Evolutionary conservation across 2,888 invertebrate genomes (phyloP).

Genomic region (Cerastoderma edule): DNA sequence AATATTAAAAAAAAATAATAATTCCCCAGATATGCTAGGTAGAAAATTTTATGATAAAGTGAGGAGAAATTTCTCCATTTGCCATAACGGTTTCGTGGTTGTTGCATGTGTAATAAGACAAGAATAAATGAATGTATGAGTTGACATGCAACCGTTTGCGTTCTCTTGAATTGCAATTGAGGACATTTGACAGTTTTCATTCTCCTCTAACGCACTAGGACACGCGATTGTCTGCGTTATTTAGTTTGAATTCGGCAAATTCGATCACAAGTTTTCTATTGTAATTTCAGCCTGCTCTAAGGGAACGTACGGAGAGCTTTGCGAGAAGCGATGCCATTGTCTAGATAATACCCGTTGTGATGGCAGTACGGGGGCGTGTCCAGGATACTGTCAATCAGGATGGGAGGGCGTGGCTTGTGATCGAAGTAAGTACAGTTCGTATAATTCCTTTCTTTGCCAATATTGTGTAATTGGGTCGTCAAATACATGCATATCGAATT

Average conservation of each 20-base stretch:
- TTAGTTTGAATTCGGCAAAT: background rate
- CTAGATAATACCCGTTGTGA: conserved; percentile 46
- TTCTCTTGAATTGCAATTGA: too few relatives aligned
- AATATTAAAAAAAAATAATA: too few relatives aligned
- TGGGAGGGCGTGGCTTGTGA: conserved; percentile 61
- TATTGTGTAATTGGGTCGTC: background rate
- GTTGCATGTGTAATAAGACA: too few relatives aligned
- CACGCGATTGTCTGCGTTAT: too few relatives aligned
- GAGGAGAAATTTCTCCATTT: too few relatives aligned
- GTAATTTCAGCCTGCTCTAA: conserved; percentile 61
- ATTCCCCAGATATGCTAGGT: too few relatives aligned
- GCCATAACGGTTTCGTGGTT: too few relatives aligned
- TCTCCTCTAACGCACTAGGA: too few relatives aligned
- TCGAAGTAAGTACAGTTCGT: conserved; percentile 31
- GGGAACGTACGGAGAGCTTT: conserved; percentile 63
- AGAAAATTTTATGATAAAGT: too few relatives aligned
- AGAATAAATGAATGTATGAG: too few relatives aligned
- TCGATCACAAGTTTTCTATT: background rate
- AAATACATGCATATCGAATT: background rate
- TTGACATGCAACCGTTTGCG: too few relatives aligned
- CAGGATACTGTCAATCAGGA: conserved; percentile 57
- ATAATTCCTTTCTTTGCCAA: background rate
- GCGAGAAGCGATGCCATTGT: conserved; percentile 66
- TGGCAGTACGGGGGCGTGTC: conserved; percentile 52
- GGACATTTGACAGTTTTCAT: too few relatives aligned